Conservation (phyloP, 2,888 invertebrate genomes). For the Spodoptera littoralis region DNA sequence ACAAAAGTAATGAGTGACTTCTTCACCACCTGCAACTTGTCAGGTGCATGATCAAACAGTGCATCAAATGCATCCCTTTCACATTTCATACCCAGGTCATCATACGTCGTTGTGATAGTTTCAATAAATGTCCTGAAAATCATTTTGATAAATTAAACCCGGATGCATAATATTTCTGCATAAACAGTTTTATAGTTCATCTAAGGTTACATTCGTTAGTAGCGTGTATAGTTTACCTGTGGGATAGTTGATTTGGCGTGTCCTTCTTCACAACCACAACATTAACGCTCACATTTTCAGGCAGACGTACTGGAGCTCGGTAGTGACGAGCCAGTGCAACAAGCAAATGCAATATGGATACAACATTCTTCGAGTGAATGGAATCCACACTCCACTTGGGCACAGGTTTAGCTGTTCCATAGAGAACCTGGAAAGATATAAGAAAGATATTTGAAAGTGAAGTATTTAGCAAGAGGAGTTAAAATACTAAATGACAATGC, state of each 20-base stretch:
- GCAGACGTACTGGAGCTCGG: constrained; percentile 97
- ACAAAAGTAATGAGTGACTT: constrained; percentile 99
- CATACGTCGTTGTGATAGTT: constrained; percentile 97
- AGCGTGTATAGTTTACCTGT: constrained; percentile 79
- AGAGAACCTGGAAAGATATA: constrained; percentile 88
- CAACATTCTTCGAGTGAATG: constrained; percentile 98
- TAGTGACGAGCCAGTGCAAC: constrained; percentile 98
- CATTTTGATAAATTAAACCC: neutral
- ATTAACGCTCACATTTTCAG: constrained; percentile 98
- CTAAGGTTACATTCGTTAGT: no score
- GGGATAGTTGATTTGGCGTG: constrained; percentile 90
- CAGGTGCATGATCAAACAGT: constrained; percentile 98
- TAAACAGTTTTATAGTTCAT: no score
- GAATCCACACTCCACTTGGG: constrained; percentile 99
- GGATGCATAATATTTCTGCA: no score
- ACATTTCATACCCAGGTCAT: constrained; percentile 97
- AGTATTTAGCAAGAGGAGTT: no score
- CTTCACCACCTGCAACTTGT: constrained; percentile 98
- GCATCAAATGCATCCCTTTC: constrained; percentile 99
- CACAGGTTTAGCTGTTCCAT: constrained; percentile 92
- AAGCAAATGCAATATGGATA: constrained; percentile 97
- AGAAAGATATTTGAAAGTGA: neutral
- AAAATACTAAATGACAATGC: no score
- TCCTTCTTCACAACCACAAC: constrained; percentile 97
- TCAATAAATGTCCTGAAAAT: constrained; percentile 92